Evolutionary conservation across 2,888 invertebrate species (phyloP), one percentile per base, ranked within the genome.

Genomic region (Ichneumon xanthorius): DNA sequence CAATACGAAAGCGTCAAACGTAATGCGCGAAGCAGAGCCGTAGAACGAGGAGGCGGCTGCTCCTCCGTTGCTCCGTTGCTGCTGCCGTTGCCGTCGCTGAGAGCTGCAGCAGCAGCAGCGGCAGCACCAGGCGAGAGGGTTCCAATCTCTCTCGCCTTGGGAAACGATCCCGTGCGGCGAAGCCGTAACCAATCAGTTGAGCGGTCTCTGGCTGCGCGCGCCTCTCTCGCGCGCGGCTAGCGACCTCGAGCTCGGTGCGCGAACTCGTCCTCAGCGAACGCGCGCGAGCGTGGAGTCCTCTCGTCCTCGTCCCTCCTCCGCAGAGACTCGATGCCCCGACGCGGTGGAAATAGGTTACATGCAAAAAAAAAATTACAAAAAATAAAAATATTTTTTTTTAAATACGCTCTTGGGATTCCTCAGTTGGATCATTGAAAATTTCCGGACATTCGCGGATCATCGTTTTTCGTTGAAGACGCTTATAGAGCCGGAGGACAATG

Each of bases 111-210:
- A 19, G 33, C 55, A 53, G 50, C 50, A 16, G 53, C 33, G 61
- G n/a, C n/a, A 16, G 67, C 70, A 65, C 40, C 50, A 58, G 58
- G 68, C 53, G 73, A 80, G 77, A 78, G 72, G 72, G 72, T 68
- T 72, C 65, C 77, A 68, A 75, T 84, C 71, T 84, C 85, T 81
- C 78, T 85, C 85, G 85, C 87, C 87, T 88, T 85, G 87, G 85
- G 84, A 85, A 87, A 72, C 84, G 84, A 87, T 87, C 87, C 86
- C 86, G 80, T 82, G 84, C 82, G 75, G 82, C 86, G 86, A 88
- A 83, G 87, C 88, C 87, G 87, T 85, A 87, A 87, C 88, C 88
- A 87, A 88, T 88, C 87, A 84, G 85, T 88, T 79, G 86, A 88
- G 84, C 84, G 80, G 72, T 73, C 82, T 67, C 73, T 80, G 77